Base-by-base conservation (phyloP, 2,113 vertebrate genomes). In the Leucosticte australis region DNA sequence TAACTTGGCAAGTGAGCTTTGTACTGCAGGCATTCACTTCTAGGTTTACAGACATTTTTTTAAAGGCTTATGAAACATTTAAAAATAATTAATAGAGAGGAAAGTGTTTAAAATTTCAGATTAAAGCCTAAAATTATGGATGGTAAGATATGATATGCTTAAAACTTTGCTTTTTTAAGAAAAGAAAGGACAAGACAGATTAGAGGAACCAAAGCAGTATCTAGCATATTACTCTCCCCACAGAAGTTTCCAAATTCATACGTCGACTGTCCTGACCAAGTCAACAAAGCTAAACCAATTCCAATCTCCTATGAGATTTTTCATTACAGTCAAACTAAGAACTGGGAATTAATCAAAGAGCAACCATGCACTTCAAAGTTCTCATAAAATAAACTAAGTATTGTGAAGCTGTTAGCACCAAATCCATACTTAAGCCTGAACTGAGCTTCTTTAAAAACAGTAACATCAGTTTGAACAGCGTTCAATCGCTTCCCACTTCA, bases 361-460 rank as follows among this genome's bases (percentile, higher is more conserved):
- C n/a, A 94, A 83, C 78, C 56, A 50, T 12, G 50, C 33, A 96
- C 94, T 97, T 97, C 92, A 95, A 96, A 97, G 95, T 86, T 74
- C 42, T 47, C 6, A 1, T 55, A 95, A 95, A 90, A 92, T 74
- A 95, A 95, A 92, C 95, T 70, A 4, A 39, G 68, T 56, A 92
- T 96, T 96, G 80, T 93, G 86, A 95, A 92, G 80, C 90, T 94
- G 86, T 94, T 96, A 94, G 86, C 52, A 94, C 39, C 19, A 96
- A 96, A 96, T 97, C 88, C 78, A 76, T 2, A 63, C 75, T 74
- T 94, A 96, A 92, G 85, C 70, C 55, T 53, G 63, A 90, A 70
- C 15, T 92, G 79, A 95, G 82, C 90, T 96, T 88, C 59, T 94
- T 88, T 86, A 41, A 85, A 95, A 94, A 93, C 75, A 79, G 3